Evolutionary conservation across 2,113 vertebrate genomes (phyloP).

Genomic region (Aythya baeri): DNA sequence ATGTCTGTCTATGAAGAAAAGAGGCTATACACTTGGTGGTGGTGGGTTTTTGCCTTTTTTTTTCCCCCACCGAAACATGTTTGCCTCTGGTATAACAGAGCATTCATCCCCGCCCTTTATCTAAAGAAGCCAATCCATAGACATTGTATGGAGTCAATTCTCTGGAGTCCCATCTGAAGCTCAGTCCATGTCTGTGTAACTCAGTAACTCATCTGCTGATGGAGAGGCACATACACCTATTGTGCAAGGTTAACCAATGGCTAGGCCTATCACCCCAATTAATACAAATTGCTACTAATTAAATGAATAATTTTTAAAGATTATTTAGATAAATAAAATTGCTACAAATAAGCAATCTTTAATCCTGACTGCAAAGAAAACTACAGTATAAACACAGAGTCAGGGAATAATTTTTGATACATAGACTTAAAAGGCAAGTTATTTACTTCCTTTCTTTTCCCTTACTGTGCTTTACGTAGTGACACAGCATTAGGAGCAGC

Average conservation of each 20-base stretch:
- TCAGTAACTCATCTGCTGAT: neutral
- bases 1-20: neutral
- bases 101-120: neutral
- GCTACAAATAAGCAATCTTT: slow-evolving; percentile 24
- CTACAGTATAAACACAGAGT: slow-evolving; percentile 17
- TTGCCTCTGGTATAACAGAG: neutral
- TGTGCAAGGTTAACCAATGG: neutral
- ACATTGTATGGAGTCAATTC: neutral
- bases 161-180: neutral
- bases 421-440: neutral
- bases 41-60: neutral
- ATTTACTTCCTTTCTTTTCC: neutral
- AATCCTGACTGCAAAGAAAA: slow-evolving; percentile 6
- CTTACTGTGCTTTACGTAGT: neutral
- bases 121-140: neutral
- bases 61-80: neutral
- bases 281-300: too few relatives aligned
- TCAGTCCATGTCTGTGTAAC: fast-evolving
- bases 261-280: neutral
- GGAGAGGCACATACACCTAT: neutral
- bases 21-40: neutral
- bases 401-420: neutral
- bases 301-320: too few relatives aligned
- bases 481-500: neutral
- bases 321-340: too few relatives aligned